Base-by-base conservation (phyloP, 1,140 invertebrate genomes). In the Samia ricini region DNA sequence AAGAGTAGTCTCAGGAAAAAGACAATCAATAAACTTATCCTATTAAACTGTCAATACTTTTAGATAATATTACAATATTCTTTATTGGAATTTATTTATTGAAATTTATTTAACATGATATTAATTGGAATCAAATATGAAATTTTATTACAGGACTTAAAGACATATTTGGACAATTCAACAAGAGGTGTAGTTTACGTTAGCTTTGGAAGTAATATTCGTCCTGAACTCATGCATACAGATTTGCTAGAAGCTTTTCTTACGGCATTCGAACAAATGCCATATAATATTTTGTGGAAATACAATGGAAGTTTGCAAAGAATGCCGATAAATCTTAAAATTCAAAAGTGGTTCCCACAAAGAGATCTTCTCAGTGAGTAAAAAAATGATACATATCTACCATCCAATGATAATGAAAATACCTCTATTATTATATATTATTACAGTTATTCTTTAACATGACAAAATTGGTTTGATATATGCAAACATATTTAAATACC, bases 311-410 rank as follows among this genome's bases (percentile, higher is more conserved):
- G 60, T n/a, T 59, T 85, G 2, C 59, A 68, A 22, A 64, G 66
- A 19, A 49, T 77, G 10, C 74, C 84, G 0, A 50, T 72, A 0
- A 94, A 94, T 78, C 80, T 94, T 0, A 89, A 89, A 66, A 66
- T 92, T 1, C 76, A 72, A n/a, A 91, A 91, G 56, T 94, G 93
- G 93, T 71, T 93, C 1, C 93, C 93, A 0, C 93, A 94, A 66
- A 89, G 89, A 56, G 93, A 93, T 70, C 71, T 94, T 63, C 65
- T 93, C 60, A 90, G 71, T 73, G 33, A 57, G 64, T 68, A 15
- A 49, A 48, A 36, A 56, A 23, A 54, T 55, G 26, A 60, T 36
- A 4, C 19, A 2, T 12, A 15, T 4, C 24, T 36, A 18, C 23
- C 2, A 59, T 36, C 42, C 5, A 36, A 36, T 42, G 33, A 36